phyloP scores from a whole-genome alignment of 1,140 invertebrate species.

The Goniozus legneri region DNA sequence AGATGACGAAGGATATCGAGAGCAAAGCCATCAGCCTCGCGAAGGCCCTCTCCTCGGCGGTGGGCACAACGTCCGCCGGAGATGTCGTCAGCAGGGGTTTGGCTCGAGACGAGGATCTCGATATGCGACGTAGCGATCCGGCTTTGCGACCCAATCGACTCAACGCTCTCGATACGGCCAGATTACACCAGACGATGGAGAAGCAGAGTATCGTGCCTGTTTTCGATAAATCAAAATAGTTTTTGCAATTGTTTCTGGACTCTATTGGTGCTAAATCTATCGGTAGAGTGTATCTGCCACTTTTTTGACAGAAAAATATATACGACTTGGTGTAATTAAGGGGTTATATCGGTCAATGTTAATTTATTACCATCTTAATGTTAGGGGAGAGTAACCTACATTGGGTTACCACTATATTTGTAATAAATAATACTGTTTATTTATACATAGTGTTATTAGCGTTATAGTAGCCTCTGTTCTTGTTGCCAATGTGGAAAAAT shows the following conservation, averaged over 20 bases:
- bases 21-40: conserved; percentile 78
- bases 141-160: conserved; percentile 59
- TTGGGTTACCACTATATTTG: too few relatives aligned
- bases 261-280: not conserved
- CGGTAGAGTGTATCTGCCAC: not conserved
- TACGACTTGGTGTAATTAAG: too few relatives aligned
- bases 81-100: conserved; percentile 39
- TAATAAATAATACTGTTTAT: too few relatives aligned
- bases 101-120: conserved; percentile 38
- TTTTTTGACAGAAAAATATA: not conserved
- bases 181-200: conserved; percentile 76
- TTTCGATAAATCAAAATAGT: too few relatives aligned
- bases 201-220: conserved; percentile 70
- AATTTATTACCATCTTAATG: too few relatives aligned
- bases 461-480: too few relatives aligned
- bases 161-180: conserved; percentile 75
- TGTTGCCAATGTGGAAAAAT: too few relatives aligned
- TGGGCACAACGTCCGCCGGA: conserved; percentile 55
- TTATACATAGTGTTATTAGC: too few relatives aligned
- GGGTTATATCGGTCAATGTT: too few relatives aligned
- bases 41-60: conserved; percentile 77
- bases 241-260: too few relatives aligned
- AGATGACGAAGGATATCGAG: conserved; percentile 76
- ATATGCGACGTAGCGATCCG: conserved; percentile 45
- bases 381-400: too few relatives aligned